Evolutionary conservation across 1,140 invertebrate genomes (phyloP).

Genomic region (Brachionus angularis): DNA sequence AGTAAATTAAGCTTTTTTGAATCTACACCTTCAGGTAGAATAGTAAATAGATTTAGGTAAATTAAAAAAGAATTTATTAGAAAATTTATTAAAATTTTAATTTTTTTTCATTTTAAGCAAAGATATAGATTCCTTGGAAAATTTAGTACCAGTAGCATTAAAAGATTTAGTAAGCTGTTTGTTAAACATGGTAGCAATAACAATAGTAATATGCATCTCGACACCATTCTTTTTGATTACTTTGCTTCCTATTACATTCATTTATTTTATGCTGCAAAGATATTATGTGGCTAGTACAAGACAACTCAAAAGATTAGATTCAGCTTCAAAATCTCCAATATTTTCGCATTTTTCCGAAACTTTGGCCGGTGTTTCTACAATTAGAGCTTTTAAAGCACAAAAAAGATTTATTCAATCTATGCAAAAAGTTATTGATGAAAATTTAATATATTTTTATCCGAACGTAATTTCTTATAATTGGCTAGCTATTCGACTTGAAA

Average conservation of each 20-base stretch:
- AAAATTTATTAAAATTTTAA: too few relatives aligned
- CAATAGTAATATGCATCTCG: conserved; percentile 41
- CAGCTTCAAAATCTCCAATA: conserved; percentile 88
- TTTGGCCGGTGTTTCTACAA: conserved; percentile 60
- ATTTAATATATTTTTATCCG: conserved; percentile 30
- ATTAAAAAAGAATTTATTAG: too few relatives aligned
- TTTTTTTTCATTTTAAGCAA: too few relatives aligned
- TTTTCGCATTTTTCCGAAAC: conserved; percentile 96
- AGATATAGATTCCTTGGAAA: conserved; percentile 61
- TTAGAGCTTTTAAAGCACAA: conserved; percentile 61
- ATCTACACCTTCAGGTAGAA: conserved; percentile 70
- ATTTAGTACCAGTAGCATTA: conserved; percentile 53
- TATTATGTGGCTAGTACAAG: conserved; percentile 81
- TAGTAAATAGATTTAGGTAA: conserved; percentile 67
- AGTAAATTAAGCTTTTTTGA: conserved; percentile 69
- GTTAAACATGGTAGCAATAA: background rate
- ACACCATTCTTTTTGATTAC: conserved; percentile 31
- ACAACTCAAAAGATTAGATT: conserved; percentile 89
- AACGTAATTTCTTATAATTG: conserved; percentile 20
- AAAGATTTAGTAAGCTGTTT: conserved; percentile 25
- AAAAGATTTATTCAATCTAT: conserved; percentile 58
- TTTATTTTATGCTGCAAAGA: conserved; percentile 20
- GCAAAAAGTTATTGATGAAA: conserved; percentile 32
- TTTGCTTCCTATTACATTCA: conserved; percentile 4
- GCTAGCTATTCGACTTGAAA: conserved; percentile 24